Evolutionary conservation across 2,113 vertebrate genomes (phyloP).

Genomic region (Phrynosoma platyrhinos): DNA sequence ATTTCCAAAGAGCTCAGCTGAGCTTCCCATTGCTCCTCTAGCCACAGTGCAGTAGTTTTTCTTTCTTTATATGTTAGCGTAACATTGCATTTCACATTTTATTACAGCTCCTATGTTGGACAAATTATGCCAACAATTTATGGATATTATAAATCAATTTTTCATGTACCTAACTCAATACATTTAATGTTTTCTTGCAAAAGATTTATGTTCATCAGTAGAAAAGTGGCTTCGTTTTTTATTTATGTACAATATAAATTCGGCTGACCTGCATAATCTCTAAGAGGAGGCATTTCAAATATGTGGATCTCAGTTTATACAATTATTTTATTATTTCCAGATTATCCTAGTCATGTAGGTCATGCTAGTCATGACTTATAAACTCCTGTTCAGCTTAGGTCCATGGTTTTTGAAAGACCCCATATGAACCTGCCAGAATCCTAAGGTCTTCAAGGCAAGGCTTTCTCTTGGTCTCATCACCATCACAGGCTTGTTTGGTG

Average conservation of each 20-base stretch:
- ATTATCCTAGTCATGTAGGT: not conserved
- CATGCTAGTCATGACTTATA: no score
- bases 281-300: conserved; percentile 7
- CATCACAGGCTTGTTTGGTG: no score
- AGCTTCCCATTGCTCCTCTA: no score
- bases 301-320: not conserved
- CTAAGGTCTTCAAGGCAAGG: no score
- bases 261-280: not conserved
- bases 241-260: conserved; percentile 34
- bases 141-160: not conserved
- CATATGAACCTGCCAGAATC: no score
- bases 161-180: not conserved
- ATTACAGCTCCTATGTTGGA: not conserved
- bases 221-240: not conserved
- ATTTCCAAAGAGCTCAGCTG: no score
- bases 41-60: not conserved
- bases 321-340: not conserved
- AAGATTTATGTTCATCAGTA: not conserved
- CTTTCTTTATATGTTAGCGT: not conserved
- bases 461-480: no score
- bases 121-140: not conserved
- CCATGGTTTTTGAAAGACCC: no score
- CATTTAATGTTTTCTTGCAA: not conserved
- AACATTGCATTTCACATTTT: not conserved
- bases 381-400: no score